phyloP scores from a whole-genome alignment of 2,113 vertebrate genomes.

The pig (Sus scrofa) region DNA sequence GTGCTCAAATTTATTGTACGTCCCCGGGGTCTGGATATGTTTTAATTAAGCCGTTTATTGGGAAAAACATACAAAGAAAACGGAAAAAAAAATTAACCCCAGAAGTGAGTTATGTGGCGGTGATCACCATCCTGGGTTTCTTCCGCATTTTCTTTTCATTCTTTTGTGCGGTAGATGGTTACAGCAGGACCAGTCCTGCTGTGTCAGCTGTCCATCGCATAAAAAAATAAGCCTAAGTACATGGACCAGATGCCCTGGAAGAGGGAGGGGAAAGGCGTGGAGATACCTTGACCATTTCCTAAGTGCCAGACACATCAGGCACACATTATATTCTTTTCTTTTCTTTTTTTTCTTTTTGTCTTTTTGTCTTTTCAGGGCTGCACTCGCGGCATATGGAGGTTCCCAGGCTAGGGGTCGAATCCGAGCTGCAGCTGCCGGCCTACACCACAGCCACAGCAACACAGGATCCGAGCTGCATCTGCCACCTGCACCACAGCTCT shows the following conservation, averaged over 20 bases:
- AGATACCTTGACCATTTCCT: neutral
- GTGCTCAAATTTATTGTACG: conserved; percentile 70
- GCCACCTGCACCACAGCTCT: no score
- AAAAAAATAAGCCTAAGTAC: conserved; percentile 39
- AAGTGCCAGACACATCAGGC: neutral
- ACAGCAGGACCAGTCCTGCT: neutral
- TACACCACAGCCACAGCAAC: no score
- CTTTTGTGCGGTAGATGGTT: neutral
- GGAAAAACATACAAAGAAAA: conserved; percentile 49
- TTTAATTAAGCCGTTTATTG: conserved; percentile 79
- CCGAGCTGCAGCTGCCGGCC: no score
- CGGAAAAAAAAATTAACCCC: neutral
- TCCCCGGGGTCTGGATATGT: conserved; percentile 68
- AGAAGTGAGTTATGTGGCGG: conserved; percentile 20
- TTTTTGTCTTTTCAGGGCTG: no score
- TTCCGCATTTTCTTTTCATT: conserved; percentile 6
- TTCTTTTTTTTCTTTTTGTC: no score
- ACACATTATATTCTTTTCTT: neutral
- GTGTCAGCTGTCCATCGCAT: neutral
- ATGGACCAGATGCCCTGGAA: neutral
- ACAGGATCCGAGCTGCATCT: no score
- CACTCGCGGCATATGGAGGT: no score
- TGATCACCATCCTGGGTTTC: neutral
- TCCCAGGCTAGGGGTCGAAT: no score
- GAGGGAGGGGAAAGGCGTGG: neutral